Evolutionary conservation across 2,113 vertebrate genomes (phyloP).

Genomic region (Ceyx cyanopectus): DNA sequence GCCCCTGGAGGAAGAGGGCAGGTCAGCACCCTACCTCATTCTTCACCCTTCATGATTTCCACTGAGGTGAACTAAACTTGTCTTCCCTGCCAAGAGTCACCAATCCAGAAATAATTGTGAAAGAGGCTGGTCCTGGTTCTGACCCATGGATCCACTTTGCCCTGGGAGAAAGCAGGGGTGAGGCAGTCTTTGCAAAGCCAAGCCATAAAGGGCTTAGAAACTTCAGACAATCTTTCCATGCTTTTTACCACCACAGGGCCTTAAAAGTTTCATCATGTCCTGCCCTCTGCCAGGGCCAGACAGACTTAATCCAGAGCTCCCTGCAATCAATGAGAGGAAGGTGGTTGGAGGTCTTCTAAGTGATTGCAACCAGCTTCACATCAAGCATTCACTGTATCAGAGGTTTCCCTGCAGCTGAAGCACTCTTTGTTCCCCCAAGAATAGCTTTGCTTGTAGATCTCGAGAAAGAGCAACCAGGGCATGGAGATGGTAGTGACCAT

Average conservation of each 20-base stretch:
- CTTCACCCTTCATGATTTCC: not conserved
- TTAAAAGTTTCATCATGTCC: not conserved
- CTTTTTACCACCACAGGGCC: not conserved
- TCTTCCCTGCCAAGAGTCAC: not conserved
- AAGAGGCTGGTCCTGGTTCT: not conserved
- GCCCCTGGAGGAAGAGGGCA: not conserved
- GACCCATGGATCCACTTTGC: not conserved
- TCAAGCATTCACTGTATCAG: not conserved
- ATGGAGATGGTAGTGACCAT: not conserved
- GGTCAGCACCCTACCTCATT: not conserved
- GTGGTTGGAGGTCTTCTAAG: not conserved
- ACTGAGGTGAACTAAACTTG: not conserved
- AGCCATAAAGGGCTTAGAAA: not conserved
- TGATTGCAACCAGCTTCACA: not conserved
- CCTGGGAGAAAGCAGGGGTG: not conserved
- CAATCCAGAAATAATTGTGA: not conserved
- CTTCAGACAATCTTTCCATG: not conserved
- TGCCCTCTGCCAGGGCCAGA: not conserved
- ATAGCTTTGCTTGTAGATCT: not conserved
- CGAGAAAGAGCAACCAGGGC: not conserved
- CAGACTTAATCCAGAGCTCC: not conserved
- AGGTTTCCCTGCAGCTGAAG: not conserved
- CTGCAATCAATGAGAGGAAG: not conserved
- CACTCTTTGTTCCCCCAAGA: not conserved
- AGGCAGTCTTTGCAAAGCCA: not conserved